Evolutionary conservation across 2,113 vertebrate species (phyloP).

Genomic region (Melanocharis versteri): DNA sequence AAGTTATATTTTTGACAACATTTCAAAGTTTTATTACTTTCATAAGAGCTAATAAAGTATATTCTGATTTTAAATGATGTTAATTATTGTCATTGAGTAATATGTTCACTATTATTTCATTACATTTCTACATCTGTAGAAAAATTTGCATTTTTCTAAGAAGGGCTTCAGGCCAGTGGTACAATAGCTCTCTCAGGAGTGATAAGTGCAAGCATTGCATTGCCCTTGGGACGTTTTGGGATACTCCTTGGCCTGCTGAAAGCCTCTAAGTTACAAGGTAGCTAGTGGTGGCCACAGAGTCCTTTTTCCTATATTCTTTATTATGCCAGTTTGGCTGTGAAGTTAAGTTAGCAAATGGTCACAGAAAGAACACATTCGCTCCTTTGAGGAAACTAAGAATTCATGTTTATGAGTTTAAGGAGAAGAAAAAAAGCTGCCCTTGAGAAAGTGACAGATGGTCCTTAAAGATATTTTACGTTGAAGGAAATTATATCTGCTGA

Average conservation of each 20-base stretch:
- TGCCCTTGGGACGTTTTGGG: background rate
- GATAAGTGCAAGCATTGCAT: background rate
- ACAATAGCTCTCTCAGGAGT: background rate
- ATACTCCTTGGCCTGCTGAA: background rate
- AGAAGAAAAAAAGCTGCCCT: background rate
- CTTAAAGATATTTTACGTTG: background rate
- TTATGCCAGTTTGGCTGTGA: background rate
- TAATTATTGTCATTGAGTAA: background rate
- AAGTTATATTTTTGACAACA: background rate
- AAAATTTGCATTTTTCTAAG: background rate
- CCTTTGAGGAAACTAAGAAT: background rate
- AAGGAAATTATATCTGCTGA: background rate
- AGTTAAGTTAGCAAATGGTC: background rate
- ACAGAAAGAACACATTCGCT: background rate
- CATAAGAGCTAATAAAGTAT: background rate
- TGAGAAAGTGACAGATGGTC: background rate
- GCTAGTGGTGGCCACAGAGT: background rate
- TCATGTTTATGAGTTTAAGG: background rate
- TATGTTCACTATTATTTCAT: background rate
- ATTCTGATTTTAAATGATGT: background rate
- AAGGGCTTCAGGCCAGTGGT: background rate
- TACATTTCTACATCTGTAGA: background rate
- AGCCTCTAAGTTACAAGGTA: background rate
- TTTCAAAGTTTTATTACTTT: background rate
- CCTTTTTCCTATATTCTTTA: background rate